phyloP scores from a whole-genome alignment of 2,888 invertebrate species.

The Atherix ibis region DNA sequence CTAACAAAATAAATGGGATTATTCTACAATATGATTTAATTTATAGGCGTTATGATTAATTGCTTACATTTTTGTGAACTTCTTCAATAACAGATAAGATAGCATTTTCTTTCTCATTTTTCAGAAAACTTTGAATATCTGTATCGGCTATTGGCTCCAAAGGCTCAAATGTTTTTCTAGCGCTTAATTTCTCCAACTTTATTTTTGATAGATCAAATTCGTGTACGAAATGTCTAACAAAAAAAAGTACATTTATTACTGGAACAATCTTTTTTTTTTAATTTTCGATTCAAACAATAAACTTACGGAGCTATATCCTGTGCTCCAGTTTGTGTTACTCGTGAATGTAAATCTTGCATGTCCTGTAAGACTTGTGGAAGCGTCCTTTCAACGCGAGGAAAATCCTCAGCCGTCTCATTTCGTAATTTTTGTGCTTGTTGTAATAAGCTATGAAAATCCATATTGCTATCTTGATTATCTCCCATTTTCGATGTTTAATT shows the following conservation, averaged over 20 bases:
- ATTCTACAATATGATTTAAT: background rate
- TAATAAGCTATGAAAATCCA: slow-evolving; percentile 72
- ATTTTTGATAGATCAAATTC: slow-evolving; percentile 90
- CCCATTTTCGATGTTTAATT: too few species aligned
- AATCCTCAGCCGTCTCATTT: slow-evolving; percentile 71
- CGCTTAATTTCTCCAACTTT: slow-evolving; percentile 74
- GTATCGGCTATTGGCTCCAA: slow-evolving; percentile 81
- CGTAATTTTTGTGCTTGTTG: slow-evolving; percentile 86
- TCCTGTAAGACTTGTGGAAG: slow-evolving; percentile 83
- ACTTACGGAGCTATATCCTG: slow-evolving; percentile 77
- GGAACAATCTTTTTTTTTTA: slow-evolving; percentile 1
- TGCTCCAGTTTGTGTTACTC: slow-evolving; percentile 70
- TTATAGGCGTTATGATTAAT: too few species aligned
- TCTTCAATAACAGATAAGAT: slow-evolving; percentile 82
- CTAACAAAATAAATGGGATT: slow-evolving; percentile 27
- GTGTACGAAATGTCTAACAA: slow-evolving; percentile 62
- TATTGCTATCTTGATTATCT: too few species aligned
- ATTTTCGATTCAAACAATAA: slow-evolving; percentile 1
- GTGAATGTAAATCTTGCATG: slow-evolving; percentile 72
- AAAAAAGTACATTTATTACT: background rate
- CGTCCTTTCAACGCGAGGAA: slow-evolving; percentile 75
- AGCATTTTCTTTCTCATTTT: slow-evolving; percentile 89
- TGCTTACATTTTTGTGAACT: slow-evolving; percentile 66
- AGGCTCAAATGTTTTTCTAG: slow-evolving; percentile 74
- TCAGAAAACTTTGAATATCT: slow-evolving; percentile 76